Percentiles rank a stretch among this genome's conserved stretches.
Conservation (phyloP, 2,113 vertebrate genomes). For the Antechinus flavipes region DNA sequence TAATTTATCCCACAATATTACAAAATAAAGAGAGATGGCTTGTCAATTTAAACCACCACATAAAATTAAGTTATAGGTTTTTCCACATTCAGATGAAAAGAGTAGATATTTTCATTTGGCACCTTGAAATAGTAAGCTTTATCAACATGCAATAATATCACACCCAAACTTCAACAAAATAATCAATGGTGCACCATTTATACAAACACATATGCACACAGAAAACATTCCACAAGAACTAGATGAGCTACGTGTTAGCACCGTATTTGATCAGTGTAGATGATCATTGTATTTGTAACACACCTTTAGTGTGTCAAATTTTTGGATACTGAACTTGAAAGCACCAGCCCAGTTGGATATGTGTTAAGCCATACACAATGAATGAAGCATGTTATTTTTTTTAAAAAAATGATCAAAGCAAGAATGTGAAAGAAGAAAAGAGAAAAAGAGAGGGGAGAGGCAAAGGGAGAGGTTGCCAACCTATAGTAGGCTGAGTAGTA, state of each 20-base stretch:
- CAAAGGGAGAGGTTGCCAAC: conserved; percentile 98
- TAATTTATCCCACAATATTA: conserved; percentile 55
- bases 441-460: conserved; percentile 83
- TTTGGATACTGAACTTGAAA: conserved; percentile 77
- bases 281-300: conserved; percentile 73
- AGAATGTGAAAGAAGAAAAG: conserved; percentile 82
- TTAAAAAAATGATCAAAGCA: conserved; percentile 81
- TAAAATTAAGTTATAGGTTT: conserved; percentile 46
- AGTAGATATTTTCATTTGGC: conserved; percentile 82
- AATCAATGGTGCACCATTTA: conserved; percentile 75
- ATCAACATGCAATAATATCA: conserved; percentile 85
- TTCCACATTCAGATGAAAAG: conserved; percentile 60
- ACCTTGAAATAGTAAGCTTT: conserved; percentile 72
- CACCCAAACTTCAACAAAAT: conserved; percentile 78
- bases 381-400: conserved; percentile 81
- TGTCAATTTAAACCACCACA: conserved; percentile 67
- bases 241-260: conserved; percentile 76
- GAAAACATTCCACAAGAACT: conserved; percentile 72
- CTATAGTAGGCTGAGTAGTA: conserved; percentile 99
- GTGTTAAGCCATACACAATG: conserved; percentile 84
- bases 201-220: conserved; percentile 78
- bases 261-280: conserved; percentile 76
- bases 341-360: conserved; percentile 85
- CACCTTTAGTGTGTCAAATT: conserved; percentile 67
- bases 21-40: conserved; percentile 50